Base-by-base conservation (phyloP, 1,140 invertebrate genomes). In the Parapsyche elsis region DNA sequence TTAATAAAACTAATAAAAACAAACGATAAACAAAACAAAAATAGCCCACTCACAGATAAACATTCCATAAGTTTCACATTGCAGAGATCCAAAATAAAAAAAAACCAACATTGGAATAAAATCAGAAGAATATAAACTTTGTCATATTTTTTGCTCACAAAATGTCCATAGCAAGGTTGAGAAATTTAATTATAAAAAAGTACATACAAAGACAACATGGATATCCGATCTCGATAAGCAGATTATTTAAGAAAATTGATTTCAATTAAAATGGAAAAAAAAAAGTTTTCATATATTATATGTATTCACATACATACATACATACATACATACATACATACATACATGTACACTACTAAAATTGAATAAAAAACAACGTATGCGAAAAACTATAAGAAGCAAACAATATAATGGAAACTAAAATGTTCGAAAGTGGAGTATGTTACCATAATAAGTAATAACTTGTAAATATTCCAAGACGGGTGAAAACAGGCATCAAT, bases 61-160 rank as follows among this genome's bases (percentile, higher is more conserved):
- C 64, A 67, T 67, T 67, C 64, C 64, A 67, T 19, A 61, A 61
- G 7, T 61, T 61, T 19, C 9, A 61, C 57, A 21, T 61, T 61
- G 9, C 7, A n/a, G 21, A 61, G 19, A 61, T 61, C 1, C 16
- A 38, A 38, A 1, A 38, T 1, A 38, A 38, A 38, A 38, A 38
- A 4, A 38, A 38, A 38, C 1, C 30, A 38, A 38, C 30, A 38
- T 38, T 38, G 14, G 21, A 21, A 19, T 19, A 16, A 61, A 61
- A 61, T 61, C n/a, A 61, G 16, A 61, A 61, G 9, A 61, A 61
- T 19, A 16, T 19, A 19, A 61, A 21, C 9, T 61, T 61, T 61
- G 14, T 61, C 57, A 61, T 9, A 19, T 61, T 61, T 19, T 53
- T 19, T 9, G 16, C 2, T 9, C n/a, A 61, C n/a, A 61, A 61